Conservation (phyloP, 1,140 invertebrate genomes). For the Bathynomus jamesi region DNA sequence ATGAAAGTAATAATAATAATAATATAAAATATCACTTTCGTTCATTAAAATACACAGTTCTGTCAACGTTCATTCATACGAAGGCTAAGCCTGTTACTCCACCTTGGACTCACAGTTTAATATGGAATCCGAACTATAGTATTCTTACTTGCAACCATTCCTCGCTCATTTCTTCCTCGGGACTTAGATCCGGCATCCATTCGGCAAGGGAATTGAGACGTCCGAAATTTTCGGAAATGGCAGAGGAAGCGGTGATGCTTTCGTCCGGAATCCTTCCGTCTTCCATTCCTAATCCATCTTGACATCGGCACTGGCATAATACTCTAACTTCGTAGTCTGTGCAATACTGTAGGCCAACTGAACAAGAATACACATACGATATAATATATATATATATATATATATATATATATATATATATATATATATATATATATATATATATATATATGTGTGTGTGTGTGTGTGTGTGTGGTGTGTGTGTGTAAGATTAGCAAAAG, state of each 20-base stretch:
- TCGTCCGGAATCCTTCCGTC: slow-evolving; percentile 39
- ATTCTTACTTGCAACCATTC: no score
- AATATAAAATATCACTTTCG: no score
- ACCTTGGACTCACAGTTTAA: no score
- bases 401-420: not conserved
- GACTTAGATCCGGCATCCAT: not conserved
- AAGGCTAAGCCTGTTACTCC: no score
- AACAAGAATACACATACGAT: not conserved
- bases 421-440: slow-evolving; percentile 4
- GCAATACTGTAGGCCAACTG: slow-evolving; percentile 36
- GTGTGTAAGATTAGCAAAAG: no score
- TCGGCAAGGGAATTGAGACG: slow-evolving; percentile 16
- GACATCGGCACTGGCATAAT: slow-evolving; percentile 44
- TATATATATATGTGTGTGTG: slow-evolving; percentile 2
- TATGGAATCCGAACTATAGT: no score
- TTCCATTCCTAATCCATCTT: slow-evolving; percentile 42
- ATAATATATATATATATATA: not conserved
- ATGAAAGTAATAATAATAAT: no score
- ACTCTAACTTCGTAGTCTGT: slow-evolving; percentile 46
- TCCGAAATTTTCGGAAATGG: slow-evolving; percentile 38
- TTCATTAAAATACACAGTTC: no score
- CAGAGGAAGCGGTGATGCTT: slow-evolving; percentile 40
- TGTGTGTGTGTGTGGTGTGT: not conserved
- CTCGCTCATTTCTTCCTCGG: no score
- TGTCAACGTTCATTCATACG: no score